Percentiles rank a stretch among this genome's conserved stretches.
Evolutionary conservation across 2,113 vertebrate genomes (phyloP).

Genomic region (Otolemur garnettii): DNA sequence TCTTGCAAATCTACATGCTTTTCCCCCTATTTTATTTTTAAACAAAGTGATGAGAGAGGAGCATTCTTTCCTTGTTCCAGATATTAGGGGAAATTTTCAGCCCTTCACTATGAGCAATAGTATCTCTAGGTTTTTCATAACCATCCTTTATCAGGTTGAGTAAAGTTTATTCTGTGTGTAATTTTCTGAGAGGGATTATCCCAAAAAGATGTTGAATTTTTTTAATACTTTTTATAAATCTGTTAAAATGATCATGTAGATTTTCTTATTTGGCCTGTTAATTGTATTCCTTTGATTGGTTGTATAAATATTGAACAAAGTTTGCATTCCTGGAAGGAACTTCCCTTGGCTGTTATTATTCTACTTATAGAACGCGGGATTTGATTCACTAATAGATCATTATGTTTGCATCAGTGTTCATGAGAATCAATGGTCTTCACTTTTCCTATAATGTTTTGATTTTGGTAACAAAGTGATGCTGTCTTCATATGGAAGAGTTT

Average conservation of each 20-base stretch:
- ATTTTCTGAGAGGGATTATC: background rate
- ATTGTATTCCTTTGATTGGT: background rate
- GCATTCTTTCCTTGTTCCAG: background rate
- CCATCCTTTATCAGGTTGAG: background rate
- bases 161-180: background rate
- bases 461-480: background rate
- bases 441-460: background rate
- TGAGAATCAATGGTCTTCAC: background rate
- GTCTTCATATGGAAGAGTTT: background rate
- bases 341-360: background rate
- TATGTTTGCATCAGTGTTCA: background rate
- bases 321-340: background rate
- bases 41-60: background rate
- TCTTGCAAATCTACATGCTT: background rate
- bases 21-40: background rate
- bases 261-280: background rate
- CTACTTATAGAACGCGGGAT: background rate
- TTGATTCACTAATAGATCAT: background rate
- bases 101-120: background rate
- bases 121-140: background rate
- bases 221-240: background rate
- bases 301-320: background rate
- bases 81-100: background rate
- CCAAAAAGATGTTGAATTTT: background rate
- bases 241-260: background rate